Conservation (phyloP, 2,113 vertebrate genomes). For the Nothocercus nigrocapillus region DNA sequence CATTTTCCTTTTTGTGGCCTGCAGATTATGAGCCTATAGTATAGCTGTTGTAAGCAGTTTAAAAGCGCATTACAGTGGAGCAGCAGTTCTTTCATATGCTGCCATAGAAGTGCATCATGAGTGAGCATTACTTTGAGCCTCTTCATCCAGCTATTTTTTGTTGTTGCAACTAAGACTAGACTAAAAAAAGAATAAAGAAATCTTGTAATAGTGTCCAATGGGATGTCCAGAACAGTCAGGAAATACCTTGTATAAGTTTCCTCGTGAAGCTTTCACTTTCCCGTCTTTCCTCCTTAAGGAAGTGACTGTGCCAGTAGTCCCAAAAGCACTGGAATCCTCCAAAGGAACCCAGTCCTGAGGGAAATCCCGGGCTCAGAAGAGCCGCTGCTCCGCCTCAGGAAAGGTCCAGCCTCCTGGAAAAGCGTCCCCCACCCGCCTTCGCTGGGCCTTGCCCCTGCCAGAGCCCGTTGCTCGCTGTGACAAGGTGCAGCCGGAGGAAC, state of each 20-base stretch:
- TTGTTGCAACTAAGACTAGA: neutral
- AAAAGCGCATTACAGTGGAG: neutral
- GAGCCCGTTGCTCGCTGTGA: neutral
- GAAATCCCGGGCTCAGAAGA: neutral
- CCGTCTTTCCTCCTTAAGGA: neutral
- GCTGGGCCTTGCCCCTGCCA: neutral
- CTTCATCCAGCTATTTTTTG: neutral
- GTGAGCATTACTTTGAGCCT: neutral
- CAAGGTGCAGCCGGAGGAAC: rapidly evolving
- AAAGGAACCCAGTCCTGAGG: neutral
- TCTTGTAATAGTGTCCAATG: neutral
- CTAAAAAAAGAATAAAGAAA: no score
- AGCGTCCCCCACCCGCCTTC: neutral
- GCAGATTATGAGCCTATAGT: neutral
- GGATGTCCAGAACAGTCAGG: neutral
- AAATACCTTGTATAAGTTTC: neutral
- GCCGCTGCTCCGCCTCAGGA: neutral
- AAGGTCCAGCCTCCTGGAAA: neutral
- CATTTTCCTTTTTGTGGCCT: neutral
- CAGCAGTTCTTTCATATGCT: neutral
- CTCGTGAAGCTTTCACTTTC: neutral
- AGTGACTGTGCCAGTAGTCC: neutral
- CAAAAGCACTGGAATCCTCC: neutral
- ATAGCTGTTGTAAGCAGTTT: neutral
- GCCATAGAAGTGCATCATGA: neutral